Percentiles rank a stretch among this genome's conserved stretches.
Conservation (phyloP, 2,888 invertebrate species). For the Lithosia quadra region DNA sequence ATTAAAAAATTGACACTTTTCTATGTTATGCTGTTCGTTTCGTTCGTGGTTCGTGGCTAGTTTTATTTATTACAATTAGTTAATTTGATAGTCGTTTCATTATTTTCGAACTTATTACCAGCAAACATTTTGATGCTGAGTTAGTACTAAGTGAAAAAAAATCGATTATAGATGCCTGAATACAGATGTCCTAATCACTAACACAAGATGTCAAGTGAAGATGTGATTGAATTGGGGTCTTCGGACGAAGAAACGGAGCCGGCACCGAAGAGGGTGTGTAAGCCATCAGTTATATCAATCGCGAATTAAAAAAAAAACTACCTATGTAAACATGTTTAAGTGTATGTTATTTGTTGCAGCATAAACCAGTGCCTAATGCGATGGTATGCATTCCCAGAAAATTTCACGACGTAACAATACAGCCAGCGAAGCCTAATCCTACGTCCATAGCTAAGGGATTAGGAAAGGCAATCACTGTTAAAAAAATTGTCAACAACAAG, state of each 20-base stretch:
- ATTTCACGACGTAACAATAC: constrained; percentile 67
- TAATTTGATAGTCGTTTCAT: constrained; percentile 1
- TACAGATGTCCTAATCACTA: constrained; percentile 15
- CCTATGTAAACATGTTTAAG: background rate
- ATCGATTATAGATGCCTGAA: background rate
- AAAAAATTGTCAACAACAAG: constrained; percentile 49
- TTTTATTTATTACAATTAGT: background rate
- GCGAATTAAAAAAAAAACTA: background rate
- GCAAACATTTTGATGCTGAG: background rate
- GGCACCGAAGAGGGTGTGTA: constrained; percentile 72
- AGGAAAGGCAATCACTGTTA: constrained; percentile 55
- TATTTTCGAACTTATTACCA: background rate
- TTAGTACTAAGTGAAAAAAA: constrained; percentile 6
- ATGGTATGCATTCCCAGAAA: constrained; percentile 79
- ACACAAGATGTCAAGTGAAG: constrained; percentile 72
- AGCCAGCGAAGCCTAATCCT: constrained; percentile 54
- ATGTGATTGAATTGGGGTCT: constrained; percentile 82
- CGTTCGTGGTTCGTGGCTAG: constrained; percentile 7
- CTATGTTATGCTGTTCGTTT: constrained; percentile 13
- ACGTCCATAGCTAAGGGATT: constrained; percentile 40
- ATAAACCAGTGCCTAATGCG: constrained; percentile 70
- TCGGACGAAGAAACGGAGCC: constrained; percentile 80
- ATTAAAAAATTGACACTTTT: background rate
- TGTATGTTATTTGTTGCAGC: constrained; percentile 60
- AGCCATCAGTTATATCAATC: background rate